Conservation (phyloP, 1,140 invertebrate species). For the Heterodera schachtii region DNA sequence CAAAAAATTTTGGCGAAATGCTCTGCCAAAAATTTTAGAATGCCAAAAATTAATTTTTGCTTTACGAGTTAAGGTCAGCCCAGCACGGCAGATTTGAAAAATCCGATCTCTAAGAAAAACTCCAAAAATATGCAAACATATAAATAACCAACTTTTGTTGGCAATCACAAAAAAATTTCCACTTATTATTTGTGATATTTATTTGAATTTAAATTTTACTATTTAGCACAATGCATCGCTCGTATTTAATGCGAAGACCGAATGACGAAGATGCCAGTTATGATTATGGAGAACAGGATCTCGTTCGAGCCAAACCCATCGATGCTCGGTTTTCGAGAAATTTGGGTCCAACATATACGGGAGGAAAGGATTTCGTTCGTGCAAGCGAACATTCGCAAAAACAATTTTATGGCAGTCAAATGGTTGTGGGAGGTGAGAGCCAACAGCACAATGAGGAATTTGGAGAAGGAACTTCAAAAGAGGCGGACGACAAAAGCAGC, state of each 20-base stretch:
- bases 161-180: too few relatives aligned
- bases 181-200: too few relatives aligned
- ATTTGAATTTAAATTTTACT: not conserved
- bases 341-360: constrained; percentile 30
- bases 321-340: constrained; percentile 25
- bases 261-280: constrained; percentile 47
- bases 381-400: constrained; percentile 36
- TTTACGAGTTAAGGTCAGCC: too few relatives aligned
- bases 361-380: constrained; percentile 41
- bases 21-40: too few relatives aligned
- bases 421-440: constrained; percentile 13
- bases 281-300: constrained; percentile 32
- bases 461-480: not conserved
- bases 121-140: too few relatives aligned
- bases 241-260: constrained; percentile 43
- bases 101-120: too few relatives aligned
- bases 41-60: too few relatives aligned
- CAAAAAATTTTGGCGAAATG: too few relatives aligned
- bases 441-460: not conserved
- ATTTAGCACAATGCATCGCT: constrained; percentile 29
- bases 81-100: too few relatives aligned
- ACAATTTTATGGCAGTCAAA: constrained; percentile 38
- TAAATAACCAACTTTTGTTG: too few relatives aligned
- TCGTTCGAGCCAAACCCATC: constrained; percentile 37
- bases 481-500: not conserved